phyloP scores from a whole-genome alignment of 2,113 vertebrate genomes.

The Colius striatus region DNA sequence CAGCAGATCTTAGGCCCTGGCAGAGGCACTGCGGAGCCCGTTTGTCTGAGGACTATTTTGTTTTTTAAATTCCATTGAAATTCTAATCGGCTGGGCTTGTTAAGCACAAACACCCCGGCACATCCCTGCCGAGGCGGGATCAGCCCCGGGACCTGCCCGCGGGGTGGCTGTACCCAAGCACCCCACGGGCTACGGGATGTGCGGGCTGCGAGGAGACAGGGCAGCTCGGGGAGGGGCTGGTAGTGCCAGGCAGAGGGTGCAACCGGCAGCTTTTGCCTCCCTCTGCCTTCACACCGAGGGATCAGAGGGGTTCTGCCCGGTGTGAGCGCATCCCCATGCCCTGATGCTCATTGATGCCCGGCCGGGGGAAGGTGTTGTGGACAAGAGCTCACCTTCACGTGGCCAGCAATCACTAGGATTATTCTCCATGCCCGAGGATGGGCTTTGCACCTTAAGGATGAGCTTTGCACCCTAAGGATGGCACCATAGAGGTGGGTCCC shows the following conservation, averaged over 20 bases:
- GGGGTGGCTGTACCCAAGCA: not conserved
- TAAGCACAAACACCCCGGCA: slow-evolving; percentile 64
- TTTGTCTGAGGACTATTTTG: slow-evolving; percentile 70
- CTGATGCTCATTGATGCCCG: rapidly evolving
- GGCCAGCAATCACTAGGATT: not conserved
- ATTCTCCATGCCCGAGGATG: not conserved
- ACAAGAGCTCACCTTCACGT: not conserved
- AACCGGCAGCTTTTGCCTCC: not conserved
- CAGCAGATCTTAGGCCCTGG: slow-evolving; percentile 78
- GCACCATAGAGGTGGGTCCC: not conserved
- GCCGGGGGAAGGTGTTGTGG: rapidly evolving
- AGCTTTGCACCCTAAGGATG: not conserved
- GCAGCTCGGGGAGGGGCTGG: not conserved
- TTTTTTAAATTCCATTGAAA: slow-evolving; percentile 74
- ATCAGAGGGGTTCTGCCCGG: not conserved
- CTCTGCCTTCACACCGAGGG: not conserved
- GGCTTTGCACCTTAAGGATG: not conserved
- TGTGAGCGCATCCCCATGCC: not conserved
- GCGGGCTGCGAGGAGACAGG: not conserved
- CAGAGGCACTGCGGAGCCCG: slow-evolving; percentile 70
- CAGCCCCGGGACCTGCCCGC: not conserved
- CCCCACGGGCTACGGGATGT: not conserved
- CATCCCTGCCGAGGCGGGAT: slow-evolving; percentile 33
- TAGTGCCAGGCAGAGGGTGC: not conserved
- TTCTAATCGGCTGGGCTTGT: slow-evolving; percentile 60